Base-by-base conservation (phyloP, 2,113 vertebrate genomes). In the Apodemus speciosus region DNA sequence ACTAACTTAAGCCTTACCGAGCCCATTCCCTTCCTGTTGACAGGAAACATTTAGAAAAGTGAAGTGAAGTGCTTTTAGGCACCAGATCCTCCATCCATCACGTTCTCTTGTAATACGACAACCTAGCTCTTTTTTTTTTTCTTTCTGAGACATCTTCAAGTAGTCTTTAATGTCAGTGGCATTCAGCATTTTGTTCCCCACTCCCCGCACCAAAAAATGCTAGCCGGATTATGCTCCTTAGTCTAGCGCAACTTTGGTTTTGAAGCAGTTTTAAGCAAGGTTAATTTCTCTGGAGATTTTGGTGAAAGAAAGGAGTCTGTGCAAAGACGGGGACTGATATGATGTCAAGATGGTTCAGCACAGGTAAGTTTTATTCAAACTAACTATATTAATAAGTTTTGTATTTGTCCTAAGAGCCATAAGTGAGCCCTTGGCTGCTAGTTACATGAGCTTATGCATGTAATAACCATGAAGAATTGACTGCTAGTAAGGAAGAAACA, bases 1-100 rank as follows among this genome's bases (percentile, higher is more conserved):
- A 94, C 91, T 96, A 94, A 93, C 90, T 91, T 94, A 92, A 96
- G 96, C 90, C 90, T 97, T 93, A 15, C 93, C 89, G 76, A 91
- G 60, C 85, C 68, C 91, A 72, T 86, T 96, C 93, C 68, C 62
- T 91, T 56, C 68, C 6, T 80, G 92, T 25, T 89, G 96, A 96
- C 90, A 97, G 88, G 62, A 16, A 9, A 60, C 92, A 96, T 95
- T 95, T 96, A 90, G 46, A 94, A 96, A 95, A 85, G 80, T 56
- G 32, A 62, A 88, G 53, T 92, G 89, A 95, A 94, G 80, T 89
- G 56, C 81, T 96, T 95, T 76, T 88, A 87, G 95, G 91, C 91
- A 91, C 93, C 51, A 90, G 73, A 51, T 35, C 16, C 88, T 87
- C 76, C 51, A 87, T 80, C 66, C 83, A 46, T 90, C 38, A 76